A percentile compares a stretch with the other conserved stretches of the same genome.
Conservation (phyloP, 2,113 vertebrate species). For the Centropristis striata region DNA sequence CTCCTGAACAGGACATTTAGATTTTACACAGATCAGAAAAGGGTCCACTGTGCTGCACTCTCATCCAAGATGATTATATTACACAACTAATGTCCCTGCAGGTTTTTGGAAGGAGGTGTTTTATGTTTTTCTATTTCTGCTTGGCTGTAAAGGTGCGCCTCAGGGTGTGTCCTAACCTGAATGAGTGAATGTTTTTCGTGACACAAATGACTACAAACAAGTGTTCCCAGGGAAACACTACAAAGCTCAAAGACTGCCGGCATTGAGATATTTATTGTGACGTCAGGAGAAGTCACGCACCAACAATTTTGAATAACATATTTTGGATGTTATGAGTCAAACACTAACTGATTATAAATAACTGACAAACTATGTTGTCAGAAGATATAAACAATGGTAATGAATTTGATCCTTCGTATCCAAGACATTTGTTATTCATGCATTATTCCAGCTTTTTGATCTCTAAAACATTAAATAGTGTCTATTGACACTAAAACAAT, state of each 20-base stretch:
- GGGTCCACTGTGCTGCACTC: neutral
- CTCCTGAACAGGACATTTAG: neutral
- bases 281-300: constrained; percentile 24
- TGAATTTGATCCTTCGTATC: neutral
- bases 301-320: neutral
- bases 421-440: neutral
- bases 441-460: neutral
- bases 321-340: neutral
- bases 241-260: constrained; percentile 3
- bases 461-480: neutral
- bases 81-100: no score
- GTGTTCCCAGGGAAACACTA: constrained; percentile 49
- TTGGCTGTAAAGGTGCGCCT: constrained; percentile 29
- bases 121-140: constrained; percentile 14
- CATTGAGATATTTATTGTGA: constrained; percentile 8
- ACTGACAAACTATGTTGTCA: neutral
- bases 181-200: constrained; percentile 2
- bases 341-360: neutral
- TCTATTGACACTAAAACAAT: no score
- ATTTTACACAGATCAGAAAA: constrained; percentile 1
- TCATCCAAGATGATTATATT: neutral
- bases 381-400: neutral
- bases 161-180: constrained; percentile 62
- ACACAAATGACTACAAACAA: constrained; percentile 16
- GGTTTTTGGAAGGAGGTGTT: neutral